Evolutionary conservation across 2,888 invertebrate species (phyloP), one percentile per base, ranked within the genome.

Genomic region (Eupithecia tripunctaria): DNA sequence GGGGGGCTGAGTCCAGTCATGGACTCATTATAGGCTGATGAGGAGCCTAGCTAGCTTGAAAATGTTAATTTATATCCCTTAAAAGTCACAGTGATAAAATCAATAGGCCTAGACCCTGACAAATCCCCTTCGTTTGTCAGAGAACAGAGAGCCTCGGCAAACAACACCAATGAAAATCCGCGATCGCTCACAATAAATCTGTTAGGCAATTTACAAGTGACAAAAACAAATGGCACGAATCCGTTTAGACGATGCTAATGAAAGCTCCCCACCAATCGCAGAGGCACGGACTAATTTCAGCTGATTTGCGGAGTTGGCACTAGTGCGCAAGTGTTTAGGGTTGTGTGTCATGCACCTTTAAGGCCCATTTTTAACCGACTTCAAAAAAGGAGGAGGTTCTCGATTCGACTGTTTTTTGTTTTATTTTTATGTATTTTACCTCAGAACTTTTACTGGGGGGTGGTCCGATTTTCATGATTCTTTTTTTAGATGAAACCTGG

Each of bases 191-290:
- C 73, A 68, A 73, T 73, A 64, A 73, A 73, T 73, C 73, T 68
- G 70, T 62, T 41, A 15, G 43, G 70, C 66, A 67, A 60, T 72
- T 71, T 69, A 56, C 69, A 72, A 72, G 74, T 70, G 73, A 70
- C 56, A n/a, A 64, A 75, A 84, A 83, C 80, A 79, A 83, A 85
- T 83, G 79, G 77, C 69, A 56, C 81, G 83, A 80, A 84, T 85
- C 84, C 78, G 79, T 85, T 82, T 79, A 77, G 78, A 77, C 71
- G 78, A 79, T 82, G 63, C 79, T 84, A 85, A 86, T 85, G 84
- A 85, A 85, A 84, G 82, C 80, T 82, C 82, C 82, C 75, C 84
- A 82, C 79, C 79, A 76, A 82, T 81, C 79, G 76, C 76, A 82
- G 83, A 84, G 56, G 12, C 56, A 5, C 56, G 56, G 51, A 85